Base-by-base conservation (phyloP, 2,797 vertebrate genomes). In the Lepus oiostolus region DNA sequence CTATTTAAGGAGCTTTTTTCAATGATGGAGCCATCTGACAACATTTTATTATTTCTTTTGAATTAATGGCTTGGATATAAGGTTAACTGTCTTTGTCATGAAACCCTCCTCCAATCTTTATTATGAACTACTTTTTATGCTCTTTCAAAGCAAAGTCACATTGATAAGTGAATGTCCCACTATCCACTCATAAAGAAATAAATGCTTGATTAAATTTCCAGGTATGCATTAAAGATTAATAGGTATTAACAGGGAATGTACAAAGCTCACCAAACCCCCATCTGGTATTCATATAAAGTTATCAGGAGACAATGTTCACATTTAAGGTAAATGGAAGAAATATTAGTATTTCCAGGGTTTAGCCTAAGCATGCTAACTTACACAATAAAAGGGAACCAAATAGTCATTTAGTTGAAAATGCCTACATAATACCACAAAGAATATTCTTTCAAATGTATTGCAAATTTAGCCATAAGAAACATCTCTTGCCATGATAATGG, bases 361-460 rank as follows among this genome's bases (percentile, higher is more conserved):
- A 70, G 38, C 5, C 35, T 84, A 83, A 81, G 24, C 32, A 16
- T 70, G 58, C 10, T 81, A 80, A 68, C 1, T 76, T 79, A 92
- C 19, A 19, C 84, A 95, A 54, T 26, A 24, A 26, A 28, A 54
- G 85, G 72, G 21, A 75, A 60, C 4, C 63, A 85, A 81, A 68
- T 65, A 30, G 5, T 26, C 81, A 67, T 87, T 63, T 95, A 8
- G 79, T 12, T 50, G 0, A 93, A 95, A 93, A 93, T 82, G 79
- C 52, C 90, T 95, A 75, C 67, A 95, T 21, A 50, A 26, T 0
- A 12, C 42, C 82, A 89, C 30, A 91, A 97, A 96, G 52, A 63
- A 54, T 0, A 91, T 92, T 94, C 77, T 96, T 97, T 97, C 82
- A 82, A 32, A 90, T 93, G 85, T 85, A 67, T 26, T 89, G 91